A percentile compares a stretch with the other conserved stretches of the same genome.
phyloP scores from a whole-genome alignment of 2,113 vertebrate species.

The Coptodon bakossiorum region DNA sequence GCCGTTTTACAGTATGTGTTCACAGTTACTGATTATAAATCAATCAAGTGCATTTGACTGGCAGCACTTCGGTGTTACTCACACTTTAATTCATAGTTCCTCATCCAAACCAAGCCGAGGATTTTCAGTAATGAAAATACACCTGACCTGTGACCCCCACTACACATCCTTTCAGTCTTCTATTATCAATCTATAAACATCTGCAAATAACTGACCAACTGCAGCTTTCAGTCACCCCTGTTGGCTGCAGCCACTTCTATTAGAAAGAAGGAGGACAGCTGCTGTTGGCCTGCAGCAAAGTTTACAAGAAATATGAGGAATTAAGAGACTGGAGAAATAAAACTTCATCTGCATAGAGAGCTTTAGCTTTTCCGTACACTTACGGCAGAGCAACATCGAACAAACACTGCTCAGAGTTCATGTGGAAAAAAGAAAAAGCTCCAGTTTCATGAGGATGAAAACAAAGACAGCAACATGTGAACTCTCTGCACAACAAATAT shows the following conservation, averaged over 20 bases:
- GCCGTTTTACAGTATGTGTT: neutral
- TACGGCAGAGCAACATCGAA: neutral
- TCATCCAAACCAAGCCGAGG: neutral
- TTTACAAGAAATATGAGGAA: neutral
- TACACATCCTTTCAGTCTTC: neutral
- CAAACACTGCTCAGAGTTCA: neutral
- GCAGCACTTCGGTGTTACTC: neutral
- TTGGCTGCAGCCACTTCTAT: neutral
- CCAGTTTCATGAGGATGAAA: neutral
- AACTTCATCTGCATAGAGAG: neutral
- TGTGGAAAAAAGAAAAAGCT: neutral
- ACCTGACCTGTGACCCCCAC: neutral
- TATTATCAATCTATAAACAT: neutral
- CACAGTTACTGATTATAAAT: neutral
- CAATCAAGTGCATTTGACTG: neutral
- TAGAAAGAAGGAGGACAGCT: neutral
- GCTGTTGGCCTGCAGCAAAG: neutral
- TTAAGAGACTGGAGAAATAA: neutral
- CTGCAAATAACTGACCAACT: neutral
- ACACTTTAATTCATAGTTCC: neutral
- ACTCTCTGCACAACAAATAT: neutral
- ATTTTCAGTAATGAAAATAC: neutral
- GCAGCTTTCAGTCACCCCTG: neutral
- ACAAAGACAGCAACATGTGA: neutral
- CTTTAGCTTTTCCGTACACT: neutral